Conservation (phyloP, 2,888 invertebrate genomes). For the Epiblema foenella region DNA sequence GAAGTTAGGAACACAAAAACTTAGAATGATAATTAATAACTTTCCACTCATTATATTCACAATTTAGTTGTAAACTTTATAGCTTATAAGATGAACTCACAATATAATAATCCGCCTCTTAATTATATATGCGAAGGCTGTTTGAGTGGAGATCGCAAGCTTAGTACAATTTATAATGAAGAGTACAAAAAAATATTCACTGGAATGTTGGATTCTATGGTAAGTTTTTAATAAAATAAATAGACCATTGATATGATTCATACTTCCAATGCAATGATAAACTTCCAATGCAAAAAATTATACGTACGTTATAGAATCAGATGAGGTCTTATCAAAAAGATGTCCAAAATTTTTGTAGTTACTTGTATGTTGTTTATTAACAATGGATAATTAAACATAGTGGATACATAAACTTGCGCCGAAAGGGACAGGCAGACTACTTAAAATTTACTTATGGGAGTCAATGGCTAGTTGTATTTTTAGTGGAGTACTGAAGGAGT, state of each 20-base stretch:
- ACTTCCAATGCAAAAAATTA: neutral
- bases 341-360: too few species aligned
- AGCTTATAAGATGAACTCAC: conserved; percentile 42
- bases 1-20: neutral
- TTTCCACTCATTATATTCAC: neutral
- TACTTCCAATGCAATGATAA: neutral
- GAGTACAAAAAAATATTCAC: conserved; percentile 52
- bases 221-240: conserved; percentile 48
- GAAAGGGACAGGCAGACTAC: too few species aligned
- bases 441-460: too few species aligned
- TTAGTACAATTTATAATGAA: conserved; percentile 50
- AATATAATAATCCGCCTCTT: conserved; percentile 40
- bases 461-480: too few species aligned
- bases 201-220: conserved; percentile 53
- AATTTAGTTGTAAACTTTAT: neutral
- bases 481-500: too few species aligned
- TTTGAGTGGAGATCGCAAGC: conserved; percentile 56
- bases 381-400: too few species aligned
- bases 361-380: too few species aligned
- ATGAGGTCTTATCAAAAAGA: too few species aligned
- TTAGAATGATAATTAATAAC: neutral
- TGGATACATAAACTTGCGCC: too few species aligned
- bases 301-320: too few species aligned
- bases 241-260: too few species aligned
- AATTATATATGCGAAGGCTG: conserved; percentile 59